Percentiles rank a stretch among this genome's conserved stretches.
phyloP scores from a whole-genome alignment of 2,113 vertebrate species.

The Meles meles region DNA sequence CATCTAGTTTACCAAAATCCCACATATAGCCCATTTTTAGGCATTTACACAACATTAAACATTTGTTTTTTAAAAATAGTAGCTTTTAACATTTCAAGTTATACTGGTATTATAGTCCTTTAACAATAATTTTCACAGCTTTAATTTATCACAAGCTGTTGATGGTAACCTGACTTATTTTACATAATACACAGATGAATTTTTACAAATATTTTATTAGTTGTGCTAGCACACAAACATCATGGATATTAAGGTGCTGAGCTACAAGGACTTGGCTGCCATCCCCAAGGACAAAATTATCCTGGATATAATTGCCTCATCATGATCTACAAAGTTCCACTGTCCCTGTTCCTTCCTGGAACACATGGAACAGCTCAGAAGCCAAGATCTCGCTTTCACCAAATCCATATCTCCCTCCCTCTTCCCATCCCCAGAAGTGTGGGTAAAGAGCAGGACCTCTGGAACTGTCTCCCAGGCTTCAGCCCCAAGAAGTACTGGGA shows the following conservation, averaged over 20 bases:
- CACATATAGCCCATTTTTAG: background rate
- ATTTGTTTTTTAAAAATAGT: background rate
- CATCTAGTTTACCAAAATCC: background rate
- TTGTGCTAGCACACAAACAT: background rate
- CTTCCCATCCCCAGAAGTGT: constrained; percentile 63
- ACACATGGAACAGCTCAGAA: constrained; percentile 82
- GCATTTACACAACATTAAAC: background rate
- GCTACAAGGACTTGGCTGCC: constrained; percentile 92
- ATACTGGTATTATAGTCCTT: background rate
- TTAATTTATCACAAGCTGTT: background rate
- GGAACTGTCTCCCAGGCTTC: constrained; percentile 73
- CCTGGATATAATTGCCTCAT: constrained; percentile 91
- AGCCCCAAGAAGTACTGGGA: constrained; percentile 76
- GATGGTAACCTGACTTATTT: background rate
- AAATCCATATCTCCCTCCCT: background rate
- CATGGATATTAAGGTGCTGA: constrained; percentile 90
- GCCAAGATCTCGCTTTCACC: constrained; percentile 81
- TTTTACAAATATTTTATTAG: background rate
- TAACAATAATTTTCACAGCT: background rate
- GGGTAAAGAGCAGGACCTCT: constrained; percentile 83
- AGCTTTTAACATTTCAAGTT: background rate
- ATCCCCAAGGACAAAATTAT: constrained; percentile 93
- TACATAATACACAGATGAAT: background rate
- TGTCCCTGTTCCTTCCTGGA: constrained; percentile 91
- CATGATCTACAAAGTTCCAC: constrained; percentile 94